A percentile compares a stretch with the other conserved stretches of the same genome.
Conservation (phyloP, 2,113 vertebrate genomes). For the Oryzias celebensis region DNA sequence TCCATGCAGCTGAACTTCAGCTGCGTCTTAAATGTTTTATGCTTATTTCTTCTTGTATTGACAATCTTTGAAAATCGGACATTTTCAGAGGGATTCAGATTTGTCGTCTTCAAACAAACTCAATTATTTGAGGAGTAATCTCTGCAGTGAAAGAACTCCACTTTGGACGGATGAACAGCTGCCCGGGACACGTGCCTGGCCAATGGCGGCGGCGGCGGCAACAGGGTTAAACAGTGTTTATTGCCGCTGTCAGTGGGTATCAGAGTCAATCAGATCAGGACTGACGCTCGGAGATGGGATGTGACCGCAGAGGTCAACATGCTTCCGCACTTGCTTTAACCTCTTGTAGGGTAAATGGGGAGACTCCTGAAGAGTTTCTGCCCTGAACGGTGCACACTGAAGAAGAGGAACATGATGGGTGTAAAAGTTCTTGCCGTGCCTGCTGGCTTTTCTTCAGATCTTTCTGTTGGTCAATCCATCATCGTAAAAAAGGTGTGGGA, state of each 20-base stretch:
- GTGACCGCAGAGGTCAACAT: neutral
- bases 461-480: neutral
- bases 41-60: neutral
- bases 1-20: neutral
- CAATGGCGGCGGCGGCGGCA: neutral
- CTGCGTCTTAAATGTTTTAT: neutral
- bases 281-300: neutral
- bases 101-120: neutral
- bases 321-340: neutral
- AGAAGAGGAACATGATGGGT: neutral
- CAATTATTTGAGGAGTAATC: too few species aligned
- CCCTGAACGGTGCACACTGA: neutral
- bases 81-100: neutral
- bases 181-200: conserved; percentile 26
- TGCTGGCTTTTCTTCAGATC: neutral
- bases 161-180: conserved; percentile 25
- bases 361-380: neutral
- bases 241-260: conserved; percentile 40
- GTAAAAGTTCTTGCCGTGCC: neutral
- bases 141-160: neutral
- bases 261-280: conserved; percentile 21
- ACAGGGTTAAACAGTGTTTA: neutral
- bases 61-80: too few species aligned
- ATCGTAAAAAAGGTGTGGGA: neutral
- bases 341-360: neutral